Percentiles rank a stretch among this genome's conserved stretches.
phyloP scores from a whole-genome alignment of 2,113 vertebrate species.

The Phaethornis superciliosus region DNA sequence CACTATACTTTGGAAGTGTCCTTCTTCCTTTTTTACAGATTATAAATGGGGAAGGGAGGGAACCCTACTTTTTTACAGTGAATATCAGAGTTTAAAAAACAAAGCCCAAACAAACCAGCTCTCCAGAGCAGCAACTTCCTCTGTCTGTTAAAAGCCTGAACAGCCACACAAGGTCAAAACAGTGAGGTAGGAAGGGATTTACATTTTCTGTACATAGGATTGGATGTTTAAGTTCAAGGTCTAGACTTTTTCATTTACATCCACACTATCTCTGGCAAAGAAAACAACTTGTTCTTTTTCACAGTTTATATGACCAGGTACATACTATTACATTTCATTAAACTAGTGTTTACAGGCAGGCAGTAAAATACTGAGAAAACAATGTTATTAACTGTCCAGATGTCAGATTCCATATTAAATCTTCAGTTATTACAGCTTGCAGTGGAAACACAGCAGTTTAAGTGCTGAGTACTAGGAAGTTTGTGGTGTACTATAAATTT shows the following conservation, averaged over 20 bases:
- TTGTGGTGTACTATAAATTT: slow-evolving; percentile 49
- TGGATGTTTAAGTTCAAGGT: slow-evolving; percentile 15
- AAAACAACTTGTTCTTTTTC: neutral
- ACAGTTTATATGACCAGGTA: slow-evolving; percentile 22
- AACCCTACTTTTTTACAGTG: neutral
- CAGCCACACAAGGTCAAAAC: neutral
- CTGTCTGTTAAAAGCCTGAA: neutral
- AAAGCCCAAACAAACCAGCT: neutral
- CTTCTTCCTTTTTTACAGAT: neutral
- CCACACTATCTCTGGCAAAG: neutral
- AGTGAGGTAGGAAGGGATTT: neutral
- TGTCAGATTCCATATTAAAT: slow-evolving; percentile 54
- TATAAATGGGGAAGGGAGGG: neutral
- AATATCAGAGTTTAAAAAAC: neutral
- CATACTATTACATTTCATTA: slow-evolving; percentile 45
- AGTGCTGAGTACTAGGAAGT: slow-evolving; percentile 41
- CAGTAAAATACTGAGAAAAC: slow-evolving; percentile 48
- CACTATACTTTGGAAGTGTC: neutral
- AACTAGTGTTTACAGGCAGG: slow-evolving; percentile 50
- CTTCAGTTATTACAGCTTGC: slow-evolving; percentile 28
- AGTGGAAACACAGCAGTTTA: slow-evolving; percentile 45
- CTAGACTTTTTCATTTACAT: slow-evolving; percentile 10
- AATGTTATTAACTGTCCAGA: slow-evolving; percentile 61
- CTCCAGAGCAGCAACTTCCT: neutral
- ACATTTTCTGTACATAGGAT: neutral